Evolutionary conservation across 2,113 vertebrate species (phyloP), one percentile per base, ranked within the genome.

Genomic region (Cynopterus brachyotis): DNA sequence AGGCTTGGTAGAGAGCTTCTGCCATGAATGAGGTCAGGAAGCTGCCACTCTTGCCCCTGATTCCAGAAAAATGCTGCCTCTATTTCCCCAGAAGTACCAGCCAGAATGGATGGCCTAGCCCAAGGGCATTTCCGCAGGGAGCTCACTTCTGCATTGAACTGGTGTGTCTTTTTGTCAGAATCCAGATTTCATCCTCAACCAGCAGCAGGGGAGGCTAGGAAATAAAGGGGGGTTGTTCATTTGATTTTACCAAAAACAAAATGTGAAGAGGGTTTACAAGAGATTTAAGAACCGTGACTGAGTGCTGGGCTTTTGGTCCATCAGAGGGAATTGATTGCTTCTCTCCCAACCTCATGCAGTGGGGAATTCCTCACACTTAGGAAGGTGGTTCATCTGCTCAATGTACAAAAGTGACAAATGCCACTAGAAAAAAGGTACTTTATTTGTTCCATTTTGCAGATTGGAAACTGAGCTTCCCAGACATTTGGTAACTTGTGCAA

Each of bases 161-260:
- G 19, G 22, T 45, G 22, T n/a, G 26, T 78, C 42, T 60, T 28
- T 72, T 69, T 12, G 62, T 13, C 22, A 93, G 84, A 90, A 32
- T 57, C 45, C 28, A 59, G 45, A 66, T 90, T 9, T 50, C 19
- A 50, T 12, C 59, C 9, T 2, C 37, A 37, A 32, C 60, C 28
- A 70, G 42, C 28, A 28, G 67, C 60, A 82, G 62, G 37, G 85
- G 53, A 93, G 37, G 45, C 60, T 55, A n/a, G 45, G 45, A 69
- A 32, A 90, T 64, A 75, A 87, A 72, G 55, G 4, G 32, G 26
- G 3, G 83, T 70, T 32, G 8, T 64, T 72, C 20, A n/a, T 60
- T 69, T 40, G 60, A 64, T 81, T 95, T 93, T 50, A 64, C 60
- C 53, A 72, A 90, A 70, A 95, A 15, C 16, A 57, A 76, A 95